A percentile compares a stretch with the other conserved stretches of the same genome.
Conservation (phyloP, 1,140 invertebrate genomes). For the Apis florea region DNA sequence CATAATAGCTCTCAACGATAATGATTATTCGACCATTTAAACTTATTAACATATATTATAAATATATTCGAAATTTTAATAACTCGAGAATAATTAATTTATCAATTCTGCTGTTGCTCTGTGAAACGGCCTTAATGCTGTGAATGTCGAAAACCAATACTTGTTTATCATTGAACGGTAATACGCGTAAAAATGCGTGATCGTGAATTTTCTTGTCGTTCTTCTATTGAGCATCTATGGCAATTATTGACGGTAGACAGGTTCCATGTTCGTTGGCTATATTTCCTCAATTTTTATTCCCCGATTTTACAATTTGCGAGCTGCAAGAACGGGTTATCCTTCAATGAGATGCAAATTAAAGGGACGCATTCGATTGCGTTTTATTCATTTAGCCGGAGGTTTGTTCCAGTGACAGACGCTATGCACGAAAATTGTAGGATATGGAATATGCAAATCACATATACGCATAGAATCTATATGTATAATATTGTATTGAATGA, state of each 20-base stretch:
- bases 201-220: background rate
- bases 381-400: background rate
- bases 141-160: slow-evolving; percentile 21
- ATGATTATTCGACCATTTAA: too few species aligned
- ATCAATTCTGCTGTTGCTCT: too few species aligned
- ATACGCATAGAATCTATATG: too few species aligned
- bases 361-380: background rate
- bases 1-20: too few species aligned
- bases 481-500: too few species aligned
- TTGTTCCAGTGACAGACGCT: background rate
- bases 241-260: background rate
- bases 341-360: background rate
- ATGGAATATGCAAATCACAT: background rate
- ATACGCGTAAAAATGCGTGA: slow-evolving; percentile 8
- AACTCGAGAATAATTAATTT: too few species aligned
- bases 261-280: background rate
- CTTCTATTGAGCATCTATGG: background rate
- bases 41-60: too few species aligned
- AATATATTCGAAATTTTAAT: too few species aligned
- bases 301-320: background rate
- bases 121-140: too few species aligned
- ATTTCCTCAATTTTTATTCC: background rate
- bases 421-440: background rate
- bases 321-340: background rate
- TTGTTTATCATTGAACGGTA: slow-evolving; percentile 38